Base-by-base conservation (phyloP, 1,140 invertebrate species). In the Heterodera carotae region DNA sequence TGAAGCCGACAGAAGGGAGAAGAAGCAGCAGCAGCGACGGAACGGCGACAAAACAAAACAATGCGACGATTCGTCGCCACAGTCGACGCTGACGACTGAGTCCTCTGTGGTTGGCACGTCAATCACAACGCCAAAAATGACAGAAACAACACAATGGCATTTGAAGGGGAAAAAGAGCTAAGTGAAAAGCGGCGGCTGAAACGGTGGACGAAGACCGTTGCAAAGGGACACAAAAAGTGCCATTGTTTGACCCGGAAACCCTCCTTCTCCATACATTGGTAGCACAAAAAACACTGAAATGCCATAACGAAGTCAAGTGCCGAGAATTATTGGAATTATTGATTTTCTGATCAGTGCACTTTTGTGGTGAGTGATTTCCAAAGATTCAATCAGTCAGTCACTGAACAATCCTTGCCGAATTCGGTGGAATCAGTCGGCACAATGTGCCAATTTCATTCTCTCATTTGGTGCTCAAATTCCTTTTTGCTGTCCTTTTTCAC, bases 11-110 rank as follows among this genome's bases (percentile, higher is more conserved):
- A 66, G 31, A 34, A 0, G 8, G 62, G 33, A 34, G 25, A 12
- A 34, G 62, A 22, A 66, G 27, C 6, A 62, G 60, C 8, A 62
- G 22, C n/a, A 66, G 29, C 62, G 62, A 34, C 25, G 62, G 62
- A 66, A 66, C 25, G 29, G n/a, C n/a, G n/a, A 4, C 29, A 66
- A 66, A 31, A 25, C 12, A 27, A 12, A 66, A 15, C 62, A 66
- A 22, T 66, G 62, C 62, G 31, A 66, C 29, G n/a, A n/a, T n/a
- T n/a, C n/a, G n/a, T 66, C 62, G 62, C 62, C 62, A 18, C 62
- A 66, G 29, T 66, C 62, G 29, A 66, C 62, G 29, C 12, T 29
- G 29, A 66, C 62, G 29, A 66, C 62, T 7, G 62, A 66, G 62
- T 66, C 62, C 3, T 18, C 29, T 22, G 22, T 66, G 5, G 29